Base-by-base conservation (phyloP, 1,140 invertebrate genomes). In the Penaeus indicus region DNA sequence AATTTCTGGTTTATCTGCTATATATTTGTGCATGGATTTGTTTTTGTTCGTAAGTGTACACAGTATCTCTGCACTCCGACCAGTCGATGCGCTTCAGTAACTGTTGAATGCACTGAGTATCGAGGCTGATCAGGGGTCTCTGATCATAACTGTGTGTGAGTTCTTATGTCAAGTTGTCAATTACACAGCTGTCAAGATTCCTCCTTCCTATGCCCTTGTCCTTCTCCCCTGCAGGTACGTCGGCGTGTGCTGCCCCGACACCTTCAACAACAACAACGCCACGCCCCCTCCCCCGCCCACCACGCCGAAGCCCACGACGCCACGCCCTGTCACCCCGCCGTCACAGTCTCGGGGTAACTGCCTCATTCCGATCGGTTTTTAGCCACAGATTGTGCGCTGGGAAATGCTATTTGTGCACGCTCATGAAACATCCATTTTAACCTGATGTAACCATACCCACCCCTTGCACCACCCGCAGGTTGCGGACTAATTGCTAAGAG, bases 211-310 rank as follows among this genome's bases (percentile, higher is more conserved):
- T n/a, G 16, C 25, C n/a, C 10, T 47, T 47, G 47, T 47, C 47
- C 19, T 69, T 69, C 16, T 72, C 54, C 75, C 18, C 32, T 77
- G 27, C 78, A 90, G 90, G 79, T 90, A 85, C 54, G 86, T 90
- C 3, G 90, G 90, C 16, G 90, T 87, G 19, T 90, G 90, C 62
- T 90, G 90, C 72, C 90, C 90, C 0, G 25, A 60, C 32, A 82
- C 77, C 13, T 21, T 67, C 8, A 88, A 90, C 86, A 67, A 47
- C 54, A 75, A 89, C 60, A 64, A 60, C 11, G 61, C 82, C 5
- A 88, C 86, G 8, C 75, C 84, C 16, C 47, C 86, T 61, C 77
- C 90, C 5, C 79, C 86, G 27, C 69, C 83, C 18, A 78, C 90
- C n/a, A 89, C 90, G 11, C 86, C 90, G 1, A 81, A 78, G n/a